Base-by-base conservation (phyloP, 2,113 vertebrate species). In the Eublepharis macularius region DNA sequence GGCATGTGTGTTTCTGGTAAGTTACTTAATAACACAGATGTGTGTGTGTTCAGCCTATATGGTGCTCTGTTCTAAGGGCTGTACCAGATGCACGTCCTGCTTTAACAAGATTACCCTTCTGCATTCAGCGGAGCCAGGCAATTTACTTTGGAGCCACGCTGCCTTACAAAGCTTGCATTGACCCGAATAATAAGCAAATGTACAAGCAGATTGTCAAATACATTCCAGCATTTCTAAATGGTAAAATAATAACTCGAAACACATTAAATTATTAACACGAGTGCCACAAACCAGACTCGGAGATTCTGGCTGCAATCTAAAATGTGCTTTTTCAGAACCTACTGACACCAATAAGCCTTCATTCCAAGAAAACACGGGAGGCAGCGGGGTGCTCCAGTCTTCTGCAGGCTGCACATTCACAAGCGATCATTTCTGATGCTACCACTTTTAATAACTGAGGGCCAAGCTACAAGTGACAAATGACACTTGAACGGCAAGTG, bases 161-260 rank as follows among this genome's bases (percentile, higher is more conserved):
- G 39, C 68, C 49, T 84, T 0, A 76, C 74, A 65, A 26, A 88
- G 72, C 10, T 72, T 85, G 68, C 13, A 68, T 70, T 34, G 80
- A 69, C 13, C 21, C 79, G 80, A 80, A 34, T 80, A 87, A 47
- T 34, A 81, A 72, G 17, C 5, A 34, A 9, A 86, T 83, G 80
- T 77, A 12, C 76, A 90, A 47, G 17, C 43, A 80, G 88, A 72
- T 32, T 83, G 11, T 82, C 83, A 92, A 1, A 82, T 34, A 83
- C 72, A 63, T 80, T 36, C 45, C 47, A 83, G 69, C 47, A 54
- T 81, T 72, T 81, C 26, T 76, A 85, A 88, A 76, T 26, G 14
- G 32, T 29, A 91, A 93, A 86, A 57, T 43, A 88, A 66, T 66
- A 81, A 7, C 83, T 29, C 76, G 36, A 80, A 80, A 47, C 39